Percentiles rank a stretch among this genome's conserved stretches.
Evolutionary conservation across 1,140 invertebrate species (phyloP).

Genomic region (Pseudomyrmex gracilis): DNA sequence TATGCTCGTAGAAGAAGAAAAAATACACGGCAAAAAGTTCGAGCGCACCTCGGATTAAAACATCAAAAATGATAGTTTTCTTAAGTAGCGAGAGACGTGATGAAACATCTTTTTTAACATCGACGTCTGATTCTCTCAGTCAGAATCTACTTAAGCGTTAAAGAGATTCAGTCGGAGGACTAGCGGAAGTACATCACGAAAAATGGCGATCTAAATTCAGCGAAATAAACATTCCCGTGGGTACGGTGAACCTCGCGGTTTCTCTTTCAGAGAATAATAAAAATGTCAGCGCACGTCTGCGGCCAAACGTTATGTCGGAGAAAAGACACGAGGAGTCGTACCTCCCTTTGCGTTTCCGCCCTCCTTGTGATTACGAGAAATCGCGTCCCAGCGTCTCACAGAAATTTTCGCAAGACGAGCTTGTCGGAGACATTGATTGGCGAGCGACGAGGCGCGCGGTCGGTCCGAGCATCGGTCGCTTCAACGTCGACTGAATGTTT

Average conservation of each 20-base stretch:
- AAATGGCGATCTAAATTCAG: constrained; percentile 49
- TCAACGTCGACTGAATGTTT: constrained; percentile 81
- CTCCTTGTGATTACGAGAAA: constrained; percentile 39
- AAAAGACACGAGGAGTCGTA: neutral
- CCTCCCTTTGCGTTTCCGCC: neutral
- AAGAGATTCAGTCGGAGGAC: constrained; percentile 20
- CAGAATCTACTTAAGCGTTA: neutral
- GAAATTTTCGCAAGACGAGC: constrained; percentile 67
- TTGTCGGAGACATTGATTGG: constrained; percentile 83
- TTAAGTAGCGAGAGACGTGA: constrained; percentile 3
- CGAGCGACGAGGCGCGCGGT: constrained; percentile 76
- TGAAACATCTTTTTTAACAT: neutral
- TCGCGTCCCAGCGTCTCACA: constrained; percentile 7
- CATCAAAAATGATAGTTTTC: constrained; percentile 26
- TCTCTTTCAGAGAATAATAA: constrained; percentile 43
- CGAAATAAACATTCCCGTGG: constrained; percentile 54
- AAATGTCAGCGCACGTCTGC: constrained; percentile 56
- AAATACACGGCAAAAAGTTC: neutral
- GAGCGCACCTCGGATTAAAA: no score
- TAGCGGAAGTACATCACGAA: neutral
- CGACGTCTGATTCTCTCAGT: neutral
- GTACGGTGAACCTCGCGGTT: constrained; percentile 35
- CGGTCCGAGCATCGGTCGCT: constrained; percentile 67
- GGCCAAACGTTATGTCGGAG: constrained; percentile 40
- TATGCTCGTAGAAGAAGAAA: neutral